Evolutionary conservation across 2,113 vertebrate species (phyloP).

Genomic region (Cyprinus carpio): DNA sequence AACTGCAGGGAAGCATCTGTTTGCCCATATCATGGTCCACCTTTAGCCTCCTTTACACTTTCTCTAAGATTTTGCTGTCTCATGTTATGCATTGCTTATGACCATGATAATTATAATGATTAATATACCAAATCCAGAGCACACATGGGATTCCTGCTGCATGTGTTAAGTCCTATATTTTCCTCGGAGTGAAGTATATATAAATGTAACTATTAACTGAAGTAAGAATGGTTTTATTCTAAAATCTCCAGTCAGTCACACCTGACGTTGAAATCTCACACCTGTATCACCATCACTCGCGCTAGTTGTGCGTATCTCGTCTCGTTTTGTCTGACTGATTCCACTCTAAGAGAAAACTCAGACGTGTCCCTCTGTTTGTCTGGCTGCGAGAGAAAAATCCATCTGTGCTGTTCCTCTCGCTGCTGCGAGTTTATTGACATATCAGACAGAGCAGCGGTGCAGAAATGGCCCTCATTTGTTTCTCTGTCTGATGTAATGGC

Average conservation of each 20-base stretch:
- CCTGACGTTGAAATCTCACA: not conserved
- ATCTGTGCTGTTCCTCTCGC: conserved; percentile 71
- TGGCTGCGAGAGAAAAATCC: conserved; percentile 73
- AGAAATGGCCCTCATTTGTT: conserved; percentile 84
- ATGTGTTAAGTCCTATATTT: not conserved
- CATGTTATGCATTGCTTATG: not conserved
- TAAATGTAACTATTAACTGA: conserved; percentile 53
- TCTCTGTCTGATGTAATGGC: conserved; percentile 78
- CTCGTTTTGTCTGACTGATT: conserved; percentile 70
- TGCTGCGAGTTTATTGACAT: conserved; percentile 76
- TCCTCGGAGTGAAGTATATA: not conserved
- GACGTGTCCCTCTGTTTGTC: conserved; percentile 74
- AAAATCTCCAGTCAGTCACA: not conserved
- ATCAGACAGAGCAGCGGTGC: conserved; percentile 76
- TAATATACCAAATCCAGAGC: not conserved
- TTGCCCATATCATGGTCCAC: no score
- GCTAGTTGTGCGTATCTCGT: conserved; percentile 52
- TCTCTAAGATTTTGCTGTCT: not conserved
- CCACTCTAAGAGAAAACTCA: conserved; percentile 70
- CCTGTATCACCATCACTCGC: not conserved
- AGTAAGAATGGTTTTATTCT: conserved; percentile 64
- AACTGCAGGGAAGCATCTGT: no score
- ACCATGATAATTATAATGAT: not conserved
- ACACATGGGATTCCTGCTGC: no score
- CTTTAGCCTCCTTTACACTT: not conserved